These are phyloP conservation scores for Pelodiscus sinensis DNA, from an alignment of 2,113 vertebrate species.

Conservation along the genomic window DNA sequence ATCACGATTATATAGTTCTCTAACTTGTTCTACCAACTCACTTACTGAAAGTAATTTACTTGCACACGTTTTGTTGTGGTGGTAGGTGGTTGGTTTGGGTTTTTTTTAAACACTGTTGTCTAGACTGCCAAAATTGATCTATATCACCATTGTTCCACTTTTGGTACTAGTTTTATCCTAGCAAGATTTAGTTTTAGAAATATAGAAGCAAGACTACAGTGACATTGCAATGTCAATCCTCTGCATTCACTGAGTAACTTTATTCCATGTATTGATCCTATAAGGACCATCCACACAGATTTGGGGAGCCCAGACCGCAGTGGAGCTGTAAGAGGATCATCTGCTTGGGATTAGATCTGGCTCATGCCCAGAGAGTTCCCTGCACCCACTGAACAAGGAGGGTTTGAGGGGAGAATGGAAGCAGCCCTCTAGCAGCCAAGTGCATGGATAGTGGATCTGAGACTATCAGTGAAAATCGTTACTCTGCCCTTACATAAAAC, in stretches of 20 bases:
- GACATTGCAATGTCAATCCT: neutral
- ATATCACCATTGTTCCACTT: neutral
- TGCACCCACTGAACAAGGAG: neutral
- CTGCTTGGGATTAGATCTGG: neutral
- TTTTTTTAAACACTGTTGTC: neutral
- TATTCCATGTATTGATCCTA: neutral
- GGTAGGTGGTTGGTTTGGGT: neutral
- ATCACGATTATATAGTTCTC: slow-evolving; percentile 50
- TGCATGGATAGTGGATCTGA: neutral
- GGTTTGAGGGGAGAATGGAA: neutral
- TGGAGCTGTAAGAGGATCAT: fast-evolving
- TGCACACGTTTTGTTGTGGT: neutral
- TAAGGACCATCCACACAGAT: neutral
- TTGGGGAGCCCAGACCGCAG: neutral
- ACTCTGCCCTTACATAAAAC: neutral
- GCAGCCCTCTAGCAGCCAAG: no score
- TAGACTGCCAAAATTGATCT: neutral
- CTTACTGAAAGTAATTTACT: slow-evolving; percentile 69
- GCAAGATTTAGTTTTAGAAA: neutral
- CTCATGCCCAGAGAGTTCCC: neutral
- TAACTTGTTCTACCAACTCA: slow-evolving; percentile 33
- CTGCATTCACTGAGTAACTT: neutral
- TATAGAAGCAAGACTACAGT: neutral
- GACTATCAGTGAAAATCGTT: neutral
- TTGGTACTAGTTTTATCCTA: neutral